Evolutionary conservation across 2,113 vertebrate genomes (phyloP), one percentile per base, ranked within the genome.

Genomic region (Chunga burmeisteri): DNA sequence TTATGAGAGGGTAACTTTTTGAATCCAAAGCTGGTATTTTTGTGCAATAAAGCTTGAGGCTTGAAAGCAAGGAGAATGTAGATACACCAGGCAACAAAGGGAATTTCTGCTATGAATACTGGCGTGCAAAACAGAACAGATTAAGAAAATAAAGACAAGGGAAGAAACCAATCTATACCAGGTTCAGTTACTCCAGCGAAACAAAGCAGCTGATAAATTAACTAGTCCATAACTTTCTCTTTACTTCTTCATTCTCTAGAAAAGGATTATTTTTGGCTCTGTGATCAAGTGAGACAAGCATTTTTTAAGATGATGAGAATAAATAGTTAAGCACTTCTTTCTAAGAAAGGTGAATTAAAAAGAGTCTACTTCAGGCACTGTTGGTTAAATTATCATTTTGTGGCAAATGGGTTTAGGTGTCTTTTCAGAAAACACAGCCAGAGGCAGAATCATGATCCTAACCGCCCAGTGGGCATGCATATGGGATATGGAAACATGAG

Each of bases 401-500:
- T 82, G 16, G 46, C 82, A 95, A 92, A 95, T 34, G 63, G 85
- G 23, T 86, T 94, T 92, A 83, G 55, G 47, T 81, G 38, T 66
- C 85, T 66, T 67, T 96, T 95, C 79, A 92, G 81, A 93, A 92
- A 86, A 73, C 25, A 88, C 81, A 93, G 92, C 95, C 71, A 34
- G 92, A 96, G 94, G 96, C 96, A 90, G 72, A 96, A 93, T 95
- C 63, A 32, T 66, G 90, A 90, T 93, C 66, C 81, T 93, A 77
- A 81, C 86, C 95, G 90, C 85, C 85, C 94, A 94, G 78, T 82
- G 94, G 93, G 93, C 62, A 90, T 77, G 62, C 92, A 96, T 72
- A 72, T 62, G 78, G 58, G 84, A 94, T 68, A 81, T 46, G 70
- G 92, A 95, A 94, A 93, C 93, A 93, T n/a, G 62, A 78, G 94